Conservation (phyloP, 2,888 invertebrate species). For the Coelinius sp. region DNA sequence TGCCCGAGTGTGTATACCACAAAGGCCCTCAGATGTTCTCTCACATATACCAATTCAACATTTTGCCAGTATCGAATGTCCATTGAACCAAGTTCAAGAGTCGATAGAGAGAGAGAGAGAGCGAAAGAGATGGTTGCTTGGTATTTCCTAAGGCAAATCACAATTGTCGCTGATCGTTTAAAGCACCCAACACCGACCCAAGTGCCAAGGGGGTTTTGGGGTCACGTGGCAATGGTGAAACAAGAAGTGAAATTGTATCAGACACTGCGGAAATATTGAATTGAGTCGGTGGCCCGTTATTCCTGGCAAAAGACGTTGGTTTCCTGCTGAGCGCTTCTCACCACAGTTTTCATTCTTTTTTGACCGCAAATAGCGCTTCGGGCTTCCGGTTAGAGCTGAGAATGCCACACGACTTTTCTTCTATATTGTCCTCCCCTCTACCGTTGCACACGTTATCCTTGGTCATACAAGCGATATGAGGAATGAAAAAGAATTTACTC, state of each 20-base stretch:
- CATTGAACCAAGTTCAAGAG: conserved; percentile 3
- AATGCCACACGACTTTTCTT: conserved; percentile 10
- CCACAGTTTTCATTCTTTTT: conserved; percentile 28
- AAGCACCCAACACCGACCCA: not conserved
- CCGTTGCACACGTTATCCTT: not conserved
- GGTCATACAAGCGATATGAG: conserved; percentile 16
- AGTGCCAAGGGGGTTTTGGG: not conserved
- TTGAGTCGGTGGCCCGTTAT: conserved; percentile 7
- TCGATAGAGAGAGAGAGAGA: not conserved
- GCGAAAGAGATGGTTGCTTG: not conserved
- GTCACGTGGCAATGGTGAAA: conserved; percentile 19
- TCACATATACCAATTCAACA: not conserved
- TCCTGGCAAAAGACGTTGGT: conserved; percentile 22
- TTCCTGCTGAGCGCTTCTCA: conserved; percentile 25
- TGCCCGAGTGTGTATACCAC: not conserved
- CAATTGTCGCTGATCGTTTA: conserved; percentile 4
- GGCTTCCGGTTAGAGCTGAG: conserved; percentile 15
- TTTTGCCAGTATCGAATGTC: conserved; percentile 17
- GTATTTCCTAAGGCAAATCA: not conserved
- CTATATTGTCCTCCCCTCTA: not conserved
- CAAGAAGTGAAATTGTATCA: conserved; percentile 33
- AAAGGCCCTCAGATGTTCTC: not conserved
- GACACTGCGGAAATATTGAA: conserved; percentile 18
- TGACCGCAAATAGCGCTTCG: not conserved
- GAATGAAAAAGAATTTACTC: conserved; percentile 18